phyloP scores from a whole-genome alignment of 2,888 invertebrate species.

The Protophormia terraenovae region DNA sequence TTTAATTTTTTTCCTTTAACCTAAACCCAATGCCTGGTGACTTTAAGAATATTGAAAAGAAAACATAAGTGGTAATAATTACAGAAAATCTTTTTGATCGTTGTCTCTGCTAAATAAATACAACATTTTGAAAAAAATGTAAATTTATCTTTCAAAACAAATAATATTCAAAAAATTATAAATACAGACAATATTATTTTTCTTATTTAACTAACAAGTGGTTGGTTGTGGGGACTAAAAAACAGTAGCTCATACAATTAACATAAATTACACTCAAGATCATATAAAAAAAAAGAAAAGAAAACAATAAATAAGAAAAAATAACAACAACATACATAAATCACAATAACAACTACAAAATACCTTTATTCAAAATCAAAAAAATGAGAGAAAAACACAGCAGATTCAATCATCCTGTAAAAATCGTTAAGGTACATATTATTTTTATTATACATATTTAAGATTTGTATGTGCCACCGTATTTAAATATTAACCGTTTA shows the following conservation, averaged over 20 bases:
- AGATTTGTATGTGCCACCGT: background rate
- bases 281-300: background rate
- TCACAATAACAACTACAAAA: slow-evolving; percentile 21
- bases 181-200: slow-evolving; percentile 29
- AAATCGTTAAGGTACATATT: background rate
- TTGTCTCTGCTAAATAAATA: slow-evolving; percentile 28
- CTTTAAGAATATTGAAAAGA: slow-evolving; percentile 41
- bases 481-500: slow-evolving; percentile 52
- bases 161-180: background rate
- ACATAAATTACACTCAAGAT: slow-evolving; percentile 69
- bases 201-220: slow-evolving; percentile 61
- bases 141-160: slow-evolving; percentile 16
- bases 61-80: slow-evolving; percentile 71
- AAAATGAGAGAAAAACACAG: background rate
- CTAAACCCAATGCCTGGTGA: slow-evolving; percentile 35
- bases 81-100: slow-evolving; percentile 68
- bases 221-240: slow-evolving; percentile 38
- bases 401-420: background rate
- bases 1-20: background rate
- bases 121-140: slow-evolving; percentile 3
- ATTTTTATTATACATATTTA: too few relatives aligned
- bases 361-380: slow-evolving; percentile 1
- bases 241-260: slow-evolving; percentile 70
- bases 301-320: slow-evolving; percentile 29
- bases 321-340: slow-evolving; percentile 31